Evolutionary conservation across 2,888 invertebrate genomes (phyloP).

Genomic region (Microctonus brassicae): DNA sequence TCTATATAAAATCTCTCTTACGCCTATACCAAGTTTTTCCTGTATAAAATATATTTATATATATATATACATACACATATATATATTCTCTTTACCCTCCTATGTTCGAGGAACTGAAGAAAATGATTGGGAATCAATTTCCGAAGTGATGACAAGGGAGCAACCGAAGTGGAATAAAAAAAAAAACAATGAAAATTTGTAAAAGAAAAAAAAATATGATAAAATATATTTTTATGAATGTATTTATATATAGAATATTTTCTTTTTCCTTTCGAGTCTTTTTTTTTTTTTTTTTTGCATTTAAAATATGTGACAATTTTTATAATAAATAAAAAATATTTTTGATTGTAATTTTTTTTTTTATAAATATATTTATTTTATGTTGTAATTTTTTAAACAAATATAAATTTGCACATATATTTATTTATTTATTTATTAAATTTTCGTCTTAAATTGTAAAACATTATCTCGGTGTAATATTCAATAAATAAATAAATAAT

Average conservation of each 20-base stretch:
- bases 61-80: conserved; percentile 5
- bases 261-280: not conserved
- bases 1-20: not conserved
- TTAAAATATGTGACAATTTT: not conserved
- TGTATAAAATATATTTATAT: too few species aligned
- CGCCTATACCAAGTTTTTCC: not conserved
- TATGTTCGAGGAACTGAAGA: not conserved
- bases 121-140: conserved; percentile 43
- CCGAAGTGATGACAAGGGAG: conserved; percentile 26
- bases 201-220: conserved; percentile 16
- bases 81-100: not conserved
- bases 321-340: not conserved
- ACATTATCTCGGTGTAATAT: too few species aligned
- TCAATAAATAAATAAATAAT: too few species aligned
- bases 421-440: too few species aligned
- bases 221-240: not conserved
- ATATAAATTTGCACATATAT: too few species aligned
- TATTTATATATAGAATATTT: not conserved
- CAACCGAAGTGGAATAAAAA: conserved; percentile 13
- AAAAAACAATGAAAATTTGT: not conserved
- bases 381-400: too few species aligned
- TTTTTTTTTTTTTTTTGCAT: too few species aligned
- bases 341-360: conserved; percentile 6
- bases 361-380: too few species aligned
- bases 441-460: too few species aligned